Conservation (phyloP, 2,888 invertebrate species). For the Aporophyla nigra region DNA sequence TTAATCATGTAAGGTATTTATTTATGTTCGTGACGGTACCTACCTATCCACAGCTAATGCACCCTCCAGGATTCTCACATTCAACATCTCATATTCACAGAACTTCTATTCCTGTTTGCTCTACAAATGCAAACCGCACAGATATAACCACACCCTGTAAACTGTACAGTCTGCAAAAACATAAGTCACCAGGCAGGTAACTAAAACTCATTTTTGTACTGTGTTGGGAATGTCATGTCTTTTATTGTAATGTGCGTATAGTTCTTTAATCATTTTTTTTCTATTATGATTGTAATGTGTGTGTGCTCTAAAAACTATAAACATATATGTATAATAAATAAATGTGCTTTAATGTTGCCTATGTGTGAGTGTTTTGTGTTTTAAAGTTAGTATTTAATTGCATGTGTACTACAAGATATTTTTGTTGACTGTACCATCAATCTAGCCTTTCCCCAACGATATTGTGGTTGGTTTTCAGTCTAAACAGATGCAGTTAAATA, state of each 20-base stretch:
- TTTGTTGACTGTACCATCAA: background rate
- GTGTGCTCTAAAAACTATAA: too few species aligned
- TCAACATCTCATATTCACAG: constrained; percentile 11
- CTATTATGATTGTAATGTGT: too few species aligned
- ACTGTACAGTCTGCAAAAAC: constrained; percentile 15
- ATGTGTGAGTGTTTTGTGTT: too few species aligned
- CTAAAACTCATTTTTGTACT: background rate
- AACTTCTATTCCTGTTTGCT: constrained; percentile 8
- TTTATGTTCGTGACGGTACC: too few species aligned
- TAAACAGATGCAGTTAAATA: background rate
- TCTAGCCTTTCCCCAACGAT: background rate
- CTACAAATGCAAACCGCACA: constrained; percentile 1
- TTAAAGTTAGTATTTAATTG: background rate
- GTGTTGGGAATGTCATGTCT: background rate
- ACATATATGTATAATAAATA: too few species aligned
- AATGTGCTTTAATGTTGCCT: background rate
- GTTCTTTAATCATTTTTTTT: too few species aligned
- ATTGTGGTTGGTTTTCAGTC: background rate
- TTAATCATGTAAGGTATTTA: too few species aligned
- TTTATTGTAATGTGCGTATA: too few species aligned
- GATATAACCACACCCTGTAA: background rate
- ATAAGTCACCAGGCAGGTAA: background rate
- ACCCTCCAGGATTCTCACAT: background rate
- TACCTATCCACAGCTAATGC: background rate
- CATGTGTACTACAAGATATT: background rate